Evolutionary conservation across 2,888 invertebrate genomes (phyloP), one percentile per base, ranked within the genome.

Genomic region (Tachina lurida): DNA sequence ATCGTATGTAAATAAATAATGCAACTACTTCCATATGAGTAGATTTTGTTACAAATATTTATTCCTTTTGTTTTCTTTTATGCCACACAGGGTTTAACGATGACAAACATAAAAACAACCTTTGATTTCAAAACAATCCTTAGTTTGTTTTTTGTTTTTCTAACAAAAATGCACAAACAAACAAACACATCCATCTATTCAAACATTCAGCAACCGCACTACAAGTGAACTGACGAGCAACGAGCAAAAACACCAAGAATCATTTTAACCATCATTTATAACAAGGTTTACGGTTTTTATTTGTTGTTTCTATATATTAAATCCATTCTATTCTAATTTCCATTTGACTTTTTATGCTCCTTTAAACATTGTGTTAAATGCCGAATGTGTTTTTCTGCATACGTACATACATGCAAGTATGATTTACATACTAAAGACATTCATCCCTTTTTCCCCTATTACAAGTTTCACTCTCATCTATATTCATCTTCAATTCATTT

Each of bases 271-370:
- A 74, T 87, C 88, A 87, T 87, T 82, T 84, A 87, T 71, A 82
- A 71, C 49, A 71, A 63, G 65, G 65, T 74, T 74, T 81, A 81
- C 52, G 54, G 31, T 74, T 75, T 62, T 79, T 79, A 56, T 67
- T 58, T 82, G 71, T 80, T 87, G 84, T 88, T 67, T 56, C 70
- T 54, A 65, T 58, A 65, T 58, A 75, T 56, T 70, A 83, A 65
- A 62, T 56, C 68, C 22, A 71, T 82, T 91, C 91, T 67, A 68
- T 68, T 83, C 78, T 82, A 62, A 86, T 77, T 68, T 83, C 60
- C 75, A 76, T 83, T 91, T 92, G 91, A 92, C 92, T 92, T 91
- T 92, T 91, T 90, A 92, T 90, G 92, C 92, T 91, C 90, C 88
- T 91, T 92, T 92, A 91, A 91, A 88, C 90, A 90, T 76, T 73